These are phyloP conservation scores for Cryptocephalus primarius DNA, from an alignment of 2,888 invertebrate genomes.

Conservation along the genomic window DNA sequence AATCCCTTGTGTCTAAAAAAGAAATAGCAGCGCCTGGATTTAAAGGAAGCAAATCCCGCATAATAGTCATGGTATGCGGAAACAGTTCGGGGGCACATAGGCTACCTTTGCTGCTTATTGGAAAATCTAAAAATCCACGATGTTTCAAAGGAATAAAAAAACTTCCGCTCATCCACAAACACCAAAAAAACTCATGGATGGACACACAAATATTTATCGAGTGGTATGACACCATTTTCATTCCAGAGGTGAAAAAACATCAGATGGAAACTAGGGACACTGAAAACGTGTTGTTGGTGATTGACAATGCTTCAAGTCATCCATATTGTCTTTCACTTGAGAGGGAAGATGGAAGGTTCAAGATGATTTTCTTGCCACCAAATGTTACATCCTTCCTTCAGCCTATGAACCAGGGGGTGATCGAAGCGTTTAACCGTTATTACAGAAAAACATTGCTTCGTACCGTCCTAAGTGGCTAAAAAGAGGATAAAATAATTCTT, in stretches of 20 bases:
- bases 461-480: not conserved
- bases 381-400: not conserved
- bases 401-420: not conserved
- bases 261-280: not conserved
- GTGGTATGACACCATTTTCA: not conserved
- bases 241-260: not conserved
- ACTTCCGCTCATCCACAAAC: not conserved
- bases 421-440: not conserved
- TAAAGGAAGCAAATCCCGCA: not conserved
- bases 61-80: not conserved
- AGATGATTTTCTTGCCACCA: not conserved
- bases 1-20: not conserved
- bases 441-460: not conserved
- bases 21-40: not conserved
- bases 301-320: slow-evolving; percentile 1
- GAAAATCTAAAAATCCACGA: not conserved
- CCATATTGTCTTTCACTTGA: not conserved
- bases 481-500: not conserved
- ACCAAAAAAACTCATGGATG: not conserved
- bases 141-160: not conserved
- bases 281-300: not conserved
- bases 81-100: not conserved
- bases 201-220: not conserved
- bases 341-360: not conserved
- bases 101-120: not conserved